These are phyloP conservation scores for Nixonia krombeini DNA, from an alignment of 1,140 invertebrate species.

Conservation along the genomic window DNA sequence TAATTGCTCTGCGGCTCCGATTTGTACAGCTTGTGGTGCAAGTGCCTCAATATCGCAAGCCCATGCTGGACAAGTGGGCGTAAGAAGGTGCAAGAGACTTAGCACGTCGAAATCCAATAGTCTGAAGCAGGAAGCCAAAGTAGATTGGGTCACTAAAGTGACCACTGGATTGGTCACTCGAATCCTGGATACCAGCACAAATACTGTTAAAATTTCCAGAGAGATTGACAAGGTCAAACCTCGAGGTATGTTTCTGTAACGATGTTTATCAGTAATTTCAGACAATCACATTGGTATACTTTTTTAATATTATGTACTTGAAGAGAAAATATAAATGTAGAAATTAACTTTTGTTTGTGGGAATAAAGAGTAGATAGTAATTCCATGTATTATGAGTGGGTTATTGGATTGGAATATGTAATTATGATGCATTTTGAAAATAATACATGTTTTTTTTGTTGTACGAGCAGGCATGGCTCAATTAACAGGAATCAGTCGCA, in stretches of 20 bases:
- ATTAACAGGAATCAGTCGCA: conserved; percentile 62
- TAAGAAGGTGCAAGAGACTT: conserved; percentile 61
- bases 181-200: conserved; percentile 51
- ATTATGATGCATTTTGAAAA: no score
- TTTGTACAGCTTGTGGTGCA: conserved; percentile 66
- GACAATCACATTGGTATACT: no score
- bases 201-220: conserved; percentile 47
- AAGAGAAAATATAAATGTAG: no score
- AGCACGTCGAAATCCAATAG: conserved; percentile 57
- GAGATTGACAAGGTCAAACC: conserved; percentile 44
- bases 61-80: conserved; percentile 62
- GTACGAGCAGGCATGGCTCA: conserved; percentile 66
- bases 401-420: no score
- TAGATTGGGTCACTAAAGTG: conserved; percentile 53
- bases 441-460: no score
- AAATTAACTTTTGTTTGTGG: no score
- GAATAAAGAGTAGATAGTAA: no score
- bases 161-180: conserved; percentile 54
- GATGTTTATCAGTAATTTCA: no score
- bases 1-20: conserved; percentile 58
- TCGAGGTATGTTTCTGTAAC: conserved; percentile 52
- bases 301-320: no score
- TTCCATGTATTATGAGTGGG: no score
- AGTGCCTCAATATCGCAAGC: conserved; percentile 62
- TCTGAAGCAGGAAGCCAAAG: conserved; percentile 46